A percentile compares a stretch with the other conserved stretches of the same genome.
phyloP scores from a whole-genome alignment of 2,797 vertebrate species.

The Megalops cyprinoides region DNA sequence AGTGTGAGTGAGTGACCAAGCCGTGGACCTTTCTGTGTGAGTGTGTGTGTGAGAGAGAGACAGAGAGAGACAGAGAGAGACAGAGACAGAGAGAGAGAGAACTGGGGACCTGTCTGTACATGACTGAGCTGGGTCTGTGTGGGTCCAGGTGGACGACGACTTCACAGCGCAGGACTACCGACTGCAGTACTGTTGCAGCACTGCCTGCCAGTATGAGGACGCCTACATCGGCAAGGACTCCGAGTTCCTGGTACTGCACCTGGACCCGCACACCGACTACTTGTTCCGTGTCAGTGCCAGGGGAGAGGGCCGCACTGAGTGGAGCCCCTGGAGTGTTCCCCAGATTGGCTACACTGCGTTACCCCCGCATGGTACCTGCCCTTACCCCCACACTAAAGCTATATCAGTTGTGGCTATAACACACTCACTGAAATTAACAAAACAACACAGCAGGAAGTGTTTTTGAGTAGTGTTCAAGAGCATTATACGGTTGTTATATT shows the following conservation, averaged over 20 bases:
- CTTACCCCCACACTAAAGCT: background rate
- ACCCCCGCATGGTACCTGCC: conserved; percentile 82
- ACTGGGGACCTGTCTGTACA: background rate
- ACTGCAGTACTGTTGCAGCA: conserved; percentile 84
- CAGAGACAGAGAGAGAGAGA: background rate
- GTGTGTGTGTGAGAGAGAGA: too few species aligned
- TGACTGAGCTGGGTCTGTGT: conserved; percentile 23
- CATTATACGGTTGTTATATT: too few species aligned
- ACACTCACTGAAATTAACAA: too few species aligned
- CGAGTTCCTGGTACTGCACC: conserved; percentile 88
- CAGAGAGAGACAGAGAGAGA: too few species aligned
- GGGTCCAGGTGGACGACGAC: conserved; percentile 95
- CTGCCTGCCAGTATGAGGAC: conserved; percentile 85
- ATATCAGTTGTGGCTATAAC: too few species aligned
- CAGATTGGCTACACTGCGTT: conserved; percentile 85
- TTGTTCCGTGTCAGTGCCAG: conserved; percentile 91
- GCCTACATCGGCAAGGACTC: conserved; percentile 86
- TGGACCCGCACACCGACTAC: conserved; percentile 87
- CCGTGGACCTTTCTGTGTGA: too few species aligned
- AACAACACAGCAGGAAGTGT: too few species aligned
- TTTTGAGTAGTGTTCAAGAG: too few species aligned
- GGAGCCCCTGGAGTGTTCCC: conserved; percentile 95
- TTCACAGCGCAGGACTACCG: conserved; percentile 87
- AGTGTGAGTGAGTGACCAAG: too few species aligned
- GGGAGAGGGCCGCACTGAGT: conserved; percentile 91